A percentile compares a stretch with the other conserved stretches of the same genome.
Evolutionary conservation across 2,797 vertebrate species (phyloP).

Genomic region (Botia almorhae): DNA sequence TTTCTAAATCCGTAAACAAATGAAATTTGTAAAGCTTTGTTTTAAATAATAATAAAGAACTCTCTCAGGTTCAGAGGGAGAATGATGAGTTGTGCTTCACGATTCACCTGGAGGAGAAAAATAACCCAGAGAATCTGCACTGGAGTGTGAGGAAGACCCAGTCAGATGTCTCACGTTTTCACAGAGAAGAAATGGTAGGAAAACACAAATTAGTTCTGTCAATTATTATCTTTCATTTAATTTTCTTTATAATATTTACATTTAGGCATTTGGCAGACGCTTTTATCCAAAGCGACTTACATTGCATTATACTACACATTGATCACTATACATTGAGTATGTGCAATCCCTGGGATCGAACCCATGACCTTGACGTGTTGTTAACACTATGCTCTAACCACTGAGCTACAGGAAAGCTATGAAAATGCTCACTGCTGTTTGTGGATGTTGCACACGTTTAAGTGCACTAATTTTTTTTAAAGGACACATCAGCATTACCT

Average conservation of each 20-base stretch:
- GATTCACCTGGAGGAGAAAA: conserved; percentile 75
- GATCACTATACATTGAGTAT: too few relatives aligned
- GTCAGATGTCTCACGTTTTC: conserved; percentile 73
- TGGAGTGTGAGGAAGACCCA: conserved; percentile 79
- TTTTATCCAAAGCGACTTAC: too few relatives aligned
- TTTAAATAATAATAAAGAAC: conserved; percentile 54
- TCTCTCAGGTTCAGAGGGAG: conserved; percentile 68
- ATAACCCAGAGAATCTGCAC: conserved; percentile 77
- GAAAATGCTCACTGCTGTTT: too few relatives aligned
- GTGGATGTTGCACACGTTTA: neutral
- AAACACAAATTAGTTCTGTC: neutral
- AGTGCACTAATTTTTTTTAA: neutral
- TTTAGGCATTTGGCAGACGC: too few relatives aligned
- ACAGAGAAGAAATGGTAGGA: conserved; percentile 69
- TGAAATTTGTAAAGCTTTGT: conserved; percentile 5
- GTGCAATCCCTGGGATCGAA: too few relatives aligned
- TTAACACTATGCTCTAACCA: too few relatives aligned
- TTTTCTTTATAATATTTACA: neutral
- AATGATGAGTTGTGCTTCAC: conserved; percentile 71
- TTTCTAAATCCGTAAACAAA: conserved; percentile 47
- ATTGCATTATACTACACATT: too few relatives aligned
- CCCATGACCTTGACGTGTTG: too few relatives aligned
- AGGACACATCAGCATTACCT: conserved; percentile 71
- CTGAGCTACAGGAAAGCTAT: too few relatives aligned
- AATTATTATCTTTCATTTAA: neutral